Evolutionary conservation across 1,140 invertebrate genomes (phyloP), one percentile per base, ranked within the genome.

Genomic region (Tetraneura akinire): DNA sequence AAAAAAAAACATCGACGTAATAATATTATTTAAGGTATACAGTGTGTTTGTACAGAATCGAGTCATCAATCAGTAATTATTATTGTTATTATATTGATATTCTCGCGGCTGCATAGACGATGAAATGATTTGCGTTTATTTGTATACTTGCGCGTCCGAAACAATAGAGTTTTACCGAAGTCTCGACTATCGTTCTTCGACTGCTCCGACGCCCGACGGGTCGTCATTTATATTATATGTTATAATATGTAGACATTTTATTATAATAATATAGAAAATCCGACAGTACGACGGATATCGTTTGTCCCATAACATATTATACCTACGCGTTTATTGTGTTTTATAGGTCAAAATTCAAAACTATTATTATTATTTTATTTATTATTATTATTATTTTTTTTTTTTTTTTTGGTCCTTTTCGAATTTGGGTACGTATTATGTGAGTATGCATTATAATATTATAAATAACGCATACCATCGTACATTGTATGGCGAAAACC

Each of bases 31-130:
- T 55, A 29, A 51, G 47, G 18, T 47, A 29, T 32, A 55, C 8
- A 74, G 51, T 57, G 53, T 73, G 51, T 57, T 55, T 53, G 29
- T 53, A 73, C 49, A 73, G 70, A 73, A 53, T 16, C 70, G 70
- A 73, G 70, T 74, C 71, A 57, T 74, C 71, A 57, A 57, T 74
- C 71, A 57, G 49, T 74, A 71, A 71, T 71, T 71, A 74, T 55
- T 55, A 68, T 70, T 51, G 29, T 45, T 68, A 51, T 70, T 70
- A 70, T 49, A 57, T 74, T 42, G 51, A 53, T 57, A 21, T 55
- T 1, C 11, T 64, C 71, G 4, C 26, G 49, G 49, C 26, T 11
- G 51, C n/a, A n/a, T 26, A 73, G 47, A 74, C 29, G 29, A 32
- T 42, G 51, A 42, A 73, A 73, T 73, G 70, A 73, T 73, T 51